Evolutionary conservation across 2,888 invertebrate species (phyloP).

Genomic region (Heterodera filipjevi): DNA sequence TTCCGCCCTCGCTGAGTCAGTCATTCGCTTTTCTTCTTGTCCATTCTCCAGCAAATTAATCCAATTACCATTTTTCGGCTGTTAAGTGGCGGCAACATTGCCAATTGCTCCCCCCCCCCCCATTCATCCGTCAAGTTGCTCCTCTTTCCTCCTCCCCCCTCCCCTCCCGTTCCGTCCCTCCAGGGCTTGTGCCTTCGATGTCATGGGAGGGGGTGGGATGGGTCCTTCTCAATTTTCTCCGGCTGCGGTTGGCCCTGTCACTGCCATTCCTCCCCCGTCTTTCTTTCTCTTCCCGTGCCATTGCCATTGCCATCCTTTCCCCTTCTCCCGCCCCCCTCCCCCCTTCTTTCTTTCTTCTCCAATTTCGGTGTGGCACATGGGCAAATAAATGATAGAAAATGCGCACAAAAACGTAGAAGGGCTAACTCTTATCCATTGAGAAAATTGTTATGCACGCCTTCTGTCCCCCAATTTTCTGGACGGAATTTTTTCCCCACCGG

Average conservation of each 20-base stretch:
- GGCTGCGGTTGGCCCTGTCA: background rate
- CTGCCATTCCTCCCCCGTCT: background rate
- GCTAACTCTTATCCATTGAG: background rate
- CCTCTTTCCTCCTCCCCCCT: background rate
- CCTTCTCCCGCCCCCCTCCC: background rate
- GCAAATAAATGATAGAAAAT: conserved; percentile 6
- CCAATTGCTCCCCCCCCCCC: background rate
- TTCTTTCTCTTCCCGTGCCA: background rate
- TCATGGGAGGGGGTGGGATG: background rate
- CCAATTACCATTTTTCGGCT: conserved; percentile 6
- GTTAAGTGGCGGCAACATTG: background rate
- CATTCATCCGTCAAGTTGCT: background rate
- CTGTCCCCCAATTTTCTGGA: background rate
- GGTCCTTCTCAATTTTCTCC: conserved; percentile 2
- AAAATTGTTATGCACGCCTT: background rate
- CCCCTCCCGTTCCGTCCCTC: background rate
- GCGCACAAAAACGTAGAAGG: background rate
- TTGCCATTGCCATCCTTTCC: too few species aligned
- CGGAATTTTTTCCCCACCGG: background rate
- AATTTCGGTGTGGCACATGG: conserved; percentile 2
- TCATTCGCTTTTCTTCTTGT: background rate
- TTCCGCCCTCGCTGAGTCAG: background rate
- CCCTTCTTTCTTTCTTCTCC: background rate
- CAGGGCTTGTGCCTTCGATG: background rate
- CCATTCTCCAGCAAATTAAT: background rate